These are phyloP conservation scores for Tauraco erythrolophus DNA, from an alignment of 2,113 vertebrate species.

Conservation along the genomic window DNA sequence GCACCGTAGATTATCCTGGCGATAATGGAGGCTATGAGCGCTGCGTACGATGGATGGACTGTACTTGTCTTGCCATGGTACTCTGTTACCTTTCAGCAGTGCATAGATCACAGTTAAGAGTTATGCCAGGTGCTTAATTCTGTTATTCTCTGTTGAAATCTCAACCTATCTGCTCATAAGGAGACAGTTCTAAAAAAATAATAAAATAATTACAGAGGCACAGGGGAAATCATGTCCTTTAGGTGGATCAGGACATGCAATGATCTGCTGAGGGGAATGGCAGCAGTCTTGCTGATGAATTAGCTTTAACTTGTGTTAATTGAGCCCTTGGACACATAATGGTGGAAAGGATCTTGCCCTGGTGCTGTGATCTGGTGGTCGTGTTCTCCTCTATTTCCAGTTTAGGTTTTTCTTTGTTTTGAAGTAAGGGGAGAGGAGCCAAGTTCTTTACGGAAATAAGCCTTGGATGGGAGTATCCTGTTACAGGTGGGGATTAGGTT, in stretches of 20 bases:
- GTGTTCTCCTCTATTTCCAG: accelerated
- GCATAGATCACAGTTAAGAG: conserved; percentile 10
- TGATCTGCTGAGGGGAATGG: background rate
- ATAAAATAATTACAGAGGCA: background rate
- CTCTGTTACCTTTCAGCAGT: background rate
- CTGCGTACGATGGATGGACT: conserved; percentile 29
- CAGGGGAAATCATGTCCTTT: background rate
- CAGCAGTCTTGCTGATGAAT: background rate
- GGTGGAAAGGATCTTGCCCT: background rate
- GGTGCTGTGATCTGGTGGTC: background rate
- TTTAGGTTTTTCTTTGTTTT: background rate
- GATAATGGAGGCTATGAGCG: conserved; percentile 18
- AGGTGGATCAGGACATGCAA: background rate
- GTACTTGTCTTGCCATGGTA: background rate
- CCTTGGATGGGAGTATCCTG: background rate
- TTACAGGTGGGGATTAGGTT: background rate
- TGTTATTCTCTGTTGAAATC: conserved; percentile 12
- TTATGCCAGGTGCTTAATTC: background rate
- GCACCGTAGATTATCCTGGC: background rate
- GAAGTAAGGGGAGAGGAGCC: background rate
- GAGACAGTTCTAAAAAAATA: background rate
- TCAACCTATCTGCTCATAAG: background rate
- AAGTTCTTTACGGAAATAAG: background rate
- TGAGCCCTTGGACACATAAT: accelerated
- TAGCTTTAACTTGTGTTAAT: accelerated